A percentile compares a stretch with the other conserved stretches of the same genome.
Conservation (phyloP, 2,888 invertebrate species). For the Penaeus monodon region DNA sequence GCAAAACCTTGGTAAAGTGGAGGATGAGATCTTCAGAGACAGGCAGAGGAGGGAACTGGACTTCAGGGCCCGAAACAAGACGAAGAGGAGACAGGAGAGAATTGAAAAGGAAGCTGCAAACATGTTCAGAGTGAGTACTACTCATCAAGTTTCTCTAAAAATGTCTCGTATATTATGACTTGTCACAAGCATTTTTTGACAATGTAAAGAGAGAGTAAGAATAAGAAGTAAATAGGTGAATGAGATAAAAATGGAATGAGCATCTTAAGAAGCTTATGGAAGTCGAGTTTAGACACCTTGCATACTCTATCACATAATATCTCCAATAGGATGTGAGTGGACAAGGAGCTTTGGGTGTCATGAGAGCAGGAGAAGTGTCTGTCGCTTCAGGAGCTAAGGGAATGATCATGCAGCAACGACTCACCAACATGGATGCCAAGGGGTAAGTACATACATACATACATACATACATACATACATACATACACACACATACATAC, state of each 20-base stretch:
- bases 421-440: constrained; percentile 44
- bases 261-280: too few species aligned
- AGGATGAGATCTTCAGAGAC: constrained; percentile 96
- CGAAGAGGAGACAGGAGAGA: constrained; percentile 76
- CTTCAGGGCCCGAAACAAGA: constrained; percentile 83
- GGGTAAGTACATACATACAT: background rate
- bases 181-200: too few species aligned
- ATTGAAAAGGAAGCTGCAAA: constrained; percentile 69
- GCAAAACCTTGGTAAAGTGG: constrained; percentile 90
- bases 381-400: constrained; percentile 60
- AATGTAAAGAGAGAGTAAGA: too few species aligned
- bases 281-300: background rate
- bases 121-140: constrained; percentile 43
- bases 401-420: constrained; percentile 59
- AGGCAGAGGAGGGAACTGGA: constrained; percentile 87
- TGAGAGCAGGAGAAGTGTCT: constrained; percentile 60
- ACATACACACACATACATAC: too few species aligned
- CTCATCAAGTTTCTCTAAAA: background rate
- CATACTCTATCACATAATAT: background rate
- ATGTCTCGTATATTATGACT: too few species aligned
- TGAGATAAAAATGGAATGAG: too few species aligned
- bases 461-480: too few species aligned
- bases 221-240: too few species aligned
- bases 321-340: constrained; percentile 52
- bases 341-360: constrained; percentile 60